Percentiles rank a stretch among this genome's conserved stretches.
Conservation (phyloP, 1,140 invertebrate species). For the Antheraea mylitta region DNA sequence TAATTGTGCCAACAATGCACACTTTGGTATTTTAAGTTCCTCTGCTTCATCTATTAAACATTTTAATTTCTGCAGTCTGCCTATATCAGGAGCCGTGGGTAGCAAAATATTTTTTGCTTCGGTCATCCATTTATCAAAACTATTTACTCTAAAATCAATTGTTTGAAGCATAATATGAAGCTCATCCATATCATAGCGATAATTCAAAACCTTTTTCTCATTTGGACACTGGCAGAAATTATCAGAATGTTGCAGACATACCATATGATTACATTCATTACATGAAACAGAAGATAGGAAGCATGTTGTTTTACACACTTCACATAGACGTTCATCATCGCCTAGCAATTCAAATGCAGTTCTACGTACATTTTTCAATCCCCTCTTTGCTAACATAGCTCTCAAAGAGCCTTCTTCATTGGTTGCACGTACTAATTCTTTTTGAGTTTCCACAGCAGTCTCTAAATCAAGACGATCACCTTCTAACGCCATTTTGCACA, state of each 20-base stretch:
- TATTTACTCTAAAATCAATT: slow-evolving; percentile 93
- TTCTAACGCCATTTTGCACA: slow-evolving; percentile 98
- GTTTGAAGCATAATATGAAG: slow-evolving; percentile 92
- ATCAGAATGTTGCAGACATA: slow-evolving; percentile 93
- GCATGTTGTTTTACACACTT: slow-evolving; percentile 97
- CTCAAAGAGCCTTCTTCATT: slow-evolving; percentile 87
- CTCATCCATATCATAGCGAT: slow-evolving; percentile 97
- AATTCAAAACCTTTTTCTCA: slow-evolving; percentile 88
- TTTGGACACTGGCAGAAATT: slow-evolving; percentile 91
- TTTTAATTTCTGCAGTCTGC: slow-evolving; percentile 83
- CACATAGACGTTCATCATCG: slow-evolving; percentile 97
- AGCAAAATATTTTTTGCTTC: slow-evolving; percentile 91
- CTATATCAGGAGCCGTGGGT: slow-evolving; percentile 84
- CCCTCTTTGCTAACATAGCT: slow-evolving; percentile 88
- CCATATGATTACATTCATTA: slow-evolving; percentile 88
- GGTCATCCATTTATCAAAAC: slow-evolving; percentile 94
- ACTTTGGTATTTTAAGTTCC: slow-evolving; percentile 76
- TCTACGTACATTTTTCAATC: slow-evolving; percentile 90
- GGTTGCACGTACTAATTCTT: slow-evolving; percentile 92
- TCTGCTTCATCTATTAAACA: slow-evolving; percentile 68
- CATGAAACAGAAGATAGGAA: slow-evolving; percentile 97
- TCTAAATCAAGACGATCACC: slow-evolving; percentile 93
- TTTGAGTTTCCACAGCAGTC: slow-evolving; percentile 90
- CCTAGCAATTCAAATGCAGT: slow-evolving; percentile 96
- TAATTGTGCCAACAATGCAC: slow-evolving; percentile 61